Evolutionary conservation across 2,797 vertebrate genomes (phyloP).

Genomic region (Propithecus perrieri): DNA sequence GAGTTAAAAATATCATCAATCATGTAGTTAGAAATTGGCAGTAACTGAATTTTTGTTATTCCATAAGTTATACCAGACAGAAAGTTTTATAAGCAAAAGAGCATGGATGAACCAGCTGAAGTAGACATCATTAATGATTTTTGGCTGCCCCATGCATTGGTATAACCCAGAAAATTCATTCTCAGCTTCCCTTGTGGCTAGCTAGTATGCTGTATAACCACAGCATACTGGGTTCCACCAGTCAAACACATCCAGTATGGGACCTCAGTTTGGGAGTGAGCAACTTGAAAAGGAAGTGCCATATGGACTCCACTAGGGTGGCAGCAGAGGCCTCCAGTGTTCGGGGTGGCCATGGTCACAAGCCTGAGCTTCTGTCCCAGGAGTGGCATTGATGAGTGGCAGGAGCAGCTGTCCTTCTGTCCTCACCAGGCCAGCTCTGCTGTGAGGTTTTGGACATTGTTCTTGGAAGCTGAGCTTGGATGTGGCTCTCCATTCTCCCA

Average conservation of each 20-base stretch:
- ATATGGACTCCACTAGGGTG: not conserved
- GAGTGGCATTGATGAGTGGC: not conserved
- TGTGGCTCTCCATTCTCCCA: not conserved
- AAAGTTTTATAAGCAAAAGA: conserved; percentile 47
- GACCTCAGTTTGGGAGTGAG: not conserved
- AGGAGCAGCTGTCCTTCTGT: accelerated
- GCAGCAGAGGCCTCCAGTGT: not conserved
- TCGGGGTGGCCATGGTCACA: accelerated
- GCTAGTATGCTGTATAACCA: not conserved
- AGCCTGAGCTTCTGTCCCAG: not conserved
- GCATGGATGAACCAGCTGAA: not conserved
- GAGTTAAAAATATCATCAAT: conserved; percentile 75
- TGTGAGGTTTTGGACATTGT: not conserved
- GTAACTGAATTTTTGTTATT: conserved; percentile 61
- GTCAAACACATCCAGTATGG: not conserved
- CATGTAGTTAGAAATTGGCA: conserved; percentile 71
- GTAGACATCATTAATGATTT: not conserved
- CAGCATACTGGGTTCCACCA: not conserved
- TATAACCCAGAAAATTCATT: not conserved
- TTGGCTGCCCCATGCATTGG: not conserved
- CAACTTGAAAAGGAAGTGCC: not conserved
- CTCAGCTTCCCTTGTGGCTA: not conserved
- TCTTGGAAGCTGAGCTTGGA: not conserved
- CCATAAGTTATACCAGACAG: conserved; percentile 53
- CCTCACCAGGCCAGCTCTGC: not conserved